A percentile compares a stretch with the other conserved stretches of the same genome.
These are phyloP conservation scores for Electrona antarctica DNA, from an alignment of 2,113 vertebrate genomes.

Conservation along the genomic window DNA sequence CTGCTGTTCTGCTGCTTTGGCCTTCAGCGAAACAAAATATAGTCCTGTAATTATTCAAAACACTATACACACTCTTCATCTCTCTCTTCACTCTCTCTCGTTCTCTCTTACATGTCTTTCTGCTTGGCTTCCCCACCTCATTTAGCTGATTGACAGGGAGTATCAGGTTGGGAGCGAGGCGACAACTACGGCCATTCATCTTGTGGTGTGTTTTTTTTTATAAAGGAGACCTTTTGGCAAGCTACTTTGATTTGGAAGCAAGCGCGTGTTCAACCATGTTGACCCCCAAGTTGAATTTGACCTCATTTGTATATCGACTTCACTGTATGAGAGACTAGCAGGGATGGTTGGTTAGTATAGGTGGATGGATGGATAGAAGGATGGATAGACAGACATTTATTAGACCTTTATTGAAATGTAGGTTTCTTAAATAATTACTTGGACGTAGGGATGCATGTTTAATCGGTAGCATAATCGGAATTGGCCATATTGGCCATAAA, in stretches of 20 bases:
- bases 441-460: too few species aligned
- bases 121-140: slow-evolving; percentile 62
- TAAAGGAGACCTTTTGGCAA: slow-evolving; percentile 33
- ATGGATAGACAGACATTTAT: too few species aligned
- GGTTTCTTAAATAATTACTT: too few species aligned
- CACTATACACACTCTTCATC: slow-evolving; percentile 38
- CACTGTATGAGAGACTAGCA: neutral
- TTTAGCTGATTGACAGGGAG: slow-evolving; percentile 74
- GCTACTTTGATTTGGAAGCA: slow-evolving; percentile 49
- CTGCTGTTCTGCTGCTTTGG: slow-evolving; percentile 30
- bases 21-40: slow-evolving; percentile 39
- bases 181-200: slow-evolving; percentile 64
- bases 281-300: slow-evolving; percentile 40
- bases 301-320: slow-evolving; percentile 16
- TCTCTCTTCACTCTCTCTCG: slow-evolving; percentile 40
- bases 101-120: slow-evolving; percentile 47
- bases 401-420: too few species aligned
- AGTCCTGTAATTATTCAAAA: slow-evolving; percentile 49
- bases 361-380: too few species aligned
- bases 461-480: too few species aligned
- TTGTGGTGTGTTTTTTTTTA: slow-evolving; percentile 31
- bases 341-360: too few species aligned
- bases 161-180: slow-evolving; percentile 64
- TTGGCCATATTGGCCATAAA: too few species aligned
- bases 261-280: slow-evolving; percentile 38